A percentile compares a stretch with the other conserved stretches of the same genome.
These are phyloP conservation scores for Timandra comae DNA, from an alignment of 2,888 invertebrate species.

Conservation along the genomic window DNA sequence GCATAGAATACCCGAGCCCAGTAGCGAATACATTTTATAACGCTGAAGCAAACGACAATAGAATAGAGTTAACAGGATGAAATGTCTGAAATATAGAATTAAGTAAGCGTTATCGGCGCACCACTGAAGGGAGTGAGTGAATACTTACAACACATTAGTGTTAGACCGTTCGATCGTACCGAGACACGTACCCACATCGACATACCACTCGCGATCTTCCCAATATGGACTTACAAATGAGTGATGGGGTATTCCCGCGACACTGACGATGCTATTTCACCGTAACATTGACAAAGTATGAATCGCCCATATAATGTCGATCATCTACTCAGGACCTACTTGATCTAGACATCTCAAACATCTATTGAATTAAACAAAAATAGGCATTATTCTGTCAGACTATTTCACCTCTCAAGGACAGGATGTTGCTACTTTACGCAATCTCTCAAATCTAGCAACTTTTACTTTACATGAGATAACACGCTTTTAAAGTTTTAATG, in stretches of 20 bases:
- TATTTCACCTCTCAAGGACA: conserved; percentile 36
- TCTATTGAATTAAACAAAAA: conserved; percentile 49
- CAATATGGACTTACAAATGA: conserved; percentile 60
- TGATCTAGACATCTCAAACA: conserved; percentile 56
- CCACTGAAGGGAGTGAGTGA: conserved; percentile 48
- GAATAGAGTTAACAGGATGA: conserved; percentile 68
- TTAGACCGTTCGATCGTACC: conserved; percentile 50
- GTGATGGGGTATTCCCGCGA: conserved; percentile 35
- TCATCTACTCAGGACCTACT: conserved; percentile 61
- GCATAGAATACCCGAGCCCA: conserved; percentile 77
- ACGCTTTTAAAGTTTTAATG: conserved; percentile 45
- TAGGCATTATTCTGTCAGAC: conserved; percentile 46
- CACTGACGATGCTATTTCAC: conserved; percentile 23
- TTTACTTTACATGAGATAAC: conserved; percentile 47
- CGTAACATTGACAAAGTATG: conserved; percentile 25
- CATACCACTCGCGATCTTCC: conserved; percentile 49
- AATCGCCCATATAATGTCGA: conserved; percentile 38
- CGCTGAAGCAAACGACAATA: conserved; percentile 74
- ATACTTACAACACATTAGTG: conserved; percentile 72
- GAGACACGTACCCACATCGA: conserved; percentile 50
- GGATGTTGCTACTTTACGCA: conserved; percentile 54
- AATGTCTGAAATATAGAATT: conserved; percentile 63
- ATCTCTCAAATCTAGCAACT: conserved; percentile 53
- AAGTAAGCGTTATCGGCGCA: conserved; percentile 69
- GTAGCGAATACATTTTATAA: conserved; percentile 71